phyloP scores from a whole-genome alignment of 2,797 vertebrate species.

The Pipistrellus pygmaeus region DNA sequence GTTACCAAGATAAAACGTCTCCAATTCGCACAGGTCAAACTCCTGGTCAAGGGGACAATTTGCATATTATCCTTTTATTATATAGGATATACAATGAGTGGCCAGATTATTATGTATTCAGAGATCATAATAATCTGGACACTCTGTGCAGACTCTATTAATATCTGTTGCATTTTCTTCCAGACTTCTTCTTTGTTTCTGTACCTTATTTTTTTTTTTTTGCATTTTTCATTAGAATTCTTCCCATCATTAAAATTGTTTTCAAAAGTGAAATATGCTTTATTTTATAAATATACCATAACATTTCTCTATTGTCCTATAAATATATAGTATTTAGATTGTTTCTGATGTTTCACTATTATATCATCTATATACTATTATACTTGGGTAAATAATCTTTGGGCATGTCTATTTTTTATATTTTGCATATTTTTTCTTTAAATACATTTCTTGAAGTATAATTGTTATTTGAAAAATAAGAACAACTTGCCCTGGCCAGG shows the following conservation, averaged over 20 bases:
- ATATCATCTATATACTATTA: not conserved
- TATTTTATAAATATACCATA: not conserved
- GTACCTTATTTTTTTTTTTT: not conserved
- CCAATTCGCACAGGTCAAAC: too few species aligned
- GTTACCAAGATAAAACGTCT: too few species aligned
- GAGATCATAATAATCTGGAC: too few species aligned
- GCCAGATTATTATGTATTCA: too few species aligned
- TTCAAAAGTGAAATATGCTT: not conserved
- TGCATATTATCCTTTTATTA: too few species aligned
- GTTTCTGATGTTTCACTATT: not conserved
- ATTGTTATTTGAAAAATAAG: not conserved
- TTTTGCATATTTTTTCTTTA: conserved; percentile 29
- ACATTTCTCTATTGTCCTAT: not conserved
- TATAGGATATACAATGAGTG: too few species aligned
- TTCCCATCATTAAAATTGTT: not conserved
- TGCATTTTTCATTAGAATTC: not conserved
- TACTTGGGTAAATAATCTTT: conserved; percentile 3
- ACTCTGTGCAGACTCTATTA: not conserved
- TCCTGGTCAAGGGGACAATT: too few species aligned
- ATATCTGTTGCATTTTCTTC: not conserved
- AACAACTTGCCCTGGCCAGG: not conserved
- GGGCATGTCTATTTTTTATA: not conserved
- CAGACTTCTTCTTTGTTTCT: not conserved
- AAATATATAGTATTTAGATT: not conserved
- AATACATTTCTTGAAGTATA: not conserved